Conservation (phyloP, 2,797 vertebrate species). For the Malurus splendens region DNA sequence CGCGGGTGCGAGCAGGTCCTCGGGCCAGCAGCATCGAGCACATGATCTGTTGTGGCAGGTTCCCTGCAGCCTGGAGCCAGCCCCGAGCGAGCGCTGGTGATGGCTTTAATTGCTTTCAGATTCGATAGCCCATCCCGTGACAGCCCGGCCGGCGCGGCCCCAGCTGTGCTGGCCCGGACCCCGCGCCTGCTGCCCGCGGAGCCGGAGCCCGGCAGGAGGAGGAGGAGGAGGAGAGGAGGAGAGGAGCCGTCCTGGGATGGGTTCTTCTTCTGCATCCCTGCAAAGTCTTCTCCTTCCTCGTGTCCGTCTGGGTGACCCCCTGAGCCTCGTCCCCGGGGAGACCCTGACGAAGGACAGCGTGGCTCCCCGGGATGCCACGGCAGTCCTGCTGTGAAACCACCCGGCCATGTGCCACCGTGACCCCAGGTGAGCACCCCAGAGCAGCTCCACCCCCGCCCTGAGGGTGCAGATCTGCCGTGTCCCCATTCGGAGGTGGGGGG, state of each 20-base stretch:
- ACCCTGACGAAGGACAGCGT: neutral
- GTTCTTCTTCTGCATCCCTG: neutral
- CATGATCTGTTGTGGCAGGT: constrained; percentile 93
- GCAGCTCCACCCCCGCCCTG: rapidly evolving
- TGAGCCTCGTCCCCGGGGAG: neutral
- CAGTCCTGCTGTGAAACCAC: neutral
- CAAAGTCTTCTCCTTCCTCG: neutral
- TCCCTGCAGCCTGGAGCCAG: constrained; percentile 88
- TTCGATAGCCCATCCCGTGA: constrained; percentile 87
- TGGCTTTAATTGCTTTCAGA: constrained; percentile 99
- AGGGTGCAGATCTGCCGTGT: neutral
- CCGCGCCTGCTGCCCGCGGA: neutral
- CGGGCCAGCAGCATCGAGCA: constrained; percentile 63
- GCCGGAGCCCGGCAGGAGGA: neutral
- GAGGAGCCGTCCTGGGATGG: neutral
- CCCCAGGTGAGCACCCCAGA: neutral
- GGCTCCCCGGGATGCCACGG: rapidly evolving
- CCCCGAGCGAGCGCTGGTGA: constrained; percentile 93
- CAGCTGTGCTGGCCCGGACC: neutral
- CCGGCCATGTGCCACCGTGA: rapidly evolving
- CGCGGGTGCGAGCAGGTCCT: constrained; percentile 57
- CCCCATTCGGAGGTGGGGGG: rapidly evolving
- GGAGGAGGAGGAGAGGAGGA: neutral
- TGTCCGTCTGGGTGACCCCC: neutral
- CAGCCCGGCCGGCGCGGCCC: constrained; percentile 6